phyloP scores from a whole-genome alignment of 35 echinoderm and acorn worm species.

The Eucidaris tribuloides region DNA sequence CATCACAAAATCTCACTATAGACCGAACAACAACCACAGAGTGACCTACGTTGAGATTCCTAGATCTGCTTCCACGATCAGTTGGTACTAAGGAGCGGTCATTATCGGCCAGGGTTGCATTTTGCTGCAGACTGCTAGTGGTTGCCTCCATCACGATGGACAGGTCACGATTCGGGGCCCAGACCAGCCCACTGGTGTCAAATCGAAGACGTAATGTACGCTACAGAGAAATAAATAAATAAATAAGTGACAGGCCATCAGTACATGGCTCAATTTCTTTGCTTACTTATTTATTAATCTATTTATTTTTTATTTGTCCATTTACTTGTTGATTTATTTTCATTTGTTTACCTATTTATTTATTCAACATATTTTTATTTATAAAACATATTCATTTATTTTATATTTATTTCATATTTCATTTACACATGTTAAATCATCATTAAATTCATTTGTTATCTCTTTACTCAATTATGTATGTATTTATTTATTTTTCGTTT shows the following conservation, averaged over 20 bases:
- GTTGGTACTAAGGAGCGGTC: not conserved
- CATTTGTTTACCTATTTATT: too few relatives aligned
- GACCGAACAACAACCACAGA: not conserved
- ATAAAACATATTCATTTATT: too few relatives aligned
- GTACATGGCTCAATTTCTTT: too few relatives aligned
- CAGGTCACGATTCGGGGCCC: not conserved
- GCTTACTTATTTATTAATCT: too few relatives aligned
- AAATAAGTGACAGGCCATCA: not conserved
- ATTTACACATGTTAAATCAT: too few relatives aligned
- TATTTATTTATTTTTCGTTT: too few relatives aligned
- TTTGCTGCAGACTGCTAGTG: not conserved
- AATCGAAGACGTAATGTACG: slow-evolving; percentile 33
- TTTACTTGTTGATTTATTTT: too few relatives aligned
- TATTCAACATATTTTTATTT: too few relatives aligned
- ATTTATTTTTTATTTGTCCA: too few relatives aligned
- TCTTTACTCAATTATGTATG: too few relatives aligned
- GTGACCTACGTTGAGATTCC: not conserved
- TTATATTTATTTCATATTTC: too few relatives aligned
- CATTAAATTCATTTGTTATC: too few relatives aligned
- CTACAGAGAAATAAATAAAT: not conserved
- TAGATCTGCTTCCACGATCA: not conserved
- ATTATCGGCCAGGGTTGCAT: not conserved
- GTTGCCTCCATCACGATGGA: not conserved
- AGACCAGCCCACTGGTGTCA: slow-evolving; percentile 27
- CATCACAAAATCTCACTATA: not conserved